phyloP scores from a whole-genome alignment of 2,797 vertebrate species.

The Epinephelus awoara region DNA sequence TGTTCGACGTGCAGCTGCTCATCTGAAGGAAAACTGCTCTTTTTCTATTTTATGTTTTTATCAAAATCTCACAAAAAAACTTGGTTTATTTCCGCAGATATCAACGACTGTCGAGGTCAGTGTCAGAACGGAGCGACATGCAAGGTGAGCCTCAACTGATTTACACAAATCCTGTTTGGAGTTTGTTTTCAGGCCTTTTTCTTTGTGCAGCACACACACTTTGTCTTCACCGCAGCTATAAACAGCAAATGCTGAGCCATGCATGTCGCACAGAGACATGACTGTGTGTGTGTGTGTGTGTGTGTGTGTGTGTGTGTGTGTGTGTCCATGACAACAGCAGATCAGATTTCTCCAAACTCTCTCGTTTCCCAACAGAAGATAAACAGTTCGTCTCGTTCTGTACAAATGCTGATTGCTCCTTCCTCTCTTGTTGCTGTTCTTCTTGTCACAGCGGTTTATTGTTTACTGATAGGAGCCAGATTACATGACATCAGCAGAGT shows the following conservation, averaged over 20 bases:
- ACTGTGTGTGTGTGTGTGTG: no score
- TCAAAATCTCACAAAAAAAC: no score
- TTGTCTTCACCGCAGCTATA: no score
- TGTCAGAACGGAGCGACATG: conserved; percentile 94
- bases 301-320: conserved; percentile 31
- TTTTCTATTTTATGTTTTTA: no score
- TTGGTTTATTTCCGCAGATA: conserved; percentile 65
- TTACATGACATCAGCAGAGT: background rate
- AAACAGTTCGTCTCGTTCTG: conserved; percentile 24
- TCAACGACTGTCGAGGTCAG: conserved; percentile 92
- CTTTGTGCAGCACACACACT: no score
- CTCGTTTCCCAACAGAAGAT: conserved; percentile 17
- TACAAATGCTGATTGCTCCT: conserved; percentile 6
- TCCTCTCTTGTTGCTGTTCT: background rate
- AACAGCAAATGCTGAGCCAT: no score
- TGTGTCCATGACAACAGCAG: conserved; percentile 55
- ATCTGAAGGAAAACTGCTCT: no score
- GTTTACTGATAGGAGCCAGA: background rate
- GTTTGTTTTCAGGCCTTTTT: no score
- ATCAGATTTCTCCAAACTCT: conserved; percentile 77
- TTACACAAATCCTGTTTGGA: no score
- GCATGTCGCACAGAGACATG: no score
- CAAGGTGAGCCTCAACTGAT: conserved; percentile 56
- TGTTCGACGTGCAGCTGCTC: no score
- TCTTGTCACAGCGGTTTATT: conserved; percentile 8